Evolutionary conservation across 2,113 vertebrate genomes (phyloP).

Genomic region (Carassius carassius): DNA sequence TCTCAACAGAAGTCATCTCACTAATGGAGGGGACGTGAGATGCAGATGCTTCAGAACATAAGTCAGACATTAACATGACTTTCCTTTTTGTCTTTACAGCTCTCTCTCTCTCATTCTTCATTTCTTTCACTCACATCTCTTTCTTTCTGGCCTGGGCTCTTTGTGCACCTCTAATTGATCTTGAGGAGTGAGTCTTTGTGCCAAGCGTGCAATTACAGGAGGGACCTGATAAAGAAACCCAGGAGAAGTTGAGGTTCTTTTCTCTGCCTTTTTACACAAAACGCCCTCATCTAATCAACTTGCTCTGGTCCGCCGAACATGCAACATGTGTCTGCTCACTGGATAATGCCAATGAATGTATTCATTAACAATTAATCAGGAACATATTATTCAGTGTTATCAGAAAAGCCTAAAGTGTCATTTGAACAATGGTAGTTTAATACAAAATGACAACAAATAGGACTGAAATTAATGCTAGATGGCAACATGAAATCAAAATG

Average conservation of each 20-base stretch:
- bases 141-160: constrained; percentile 60
- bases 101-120: constrained; percentile 54
- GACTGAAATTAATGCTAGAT: not conserved
- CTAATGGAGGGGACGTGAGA: constrained; percentile 68
- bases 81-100: constrained; percentile 65
- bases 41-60: constrained; percentile 67
- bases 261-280: constrained; percentile 12
- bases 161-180: constrained; percentile 76
- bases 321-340: constrained; percentile 11
- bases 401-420: constrained; percentile 7
- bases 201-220: constrained; percentile 69
- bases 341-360: constrained; percentile 5
- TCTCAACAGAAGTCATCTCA: constrained; percentile 10
- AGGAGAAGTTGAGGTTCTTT: constrained; percentile 35
- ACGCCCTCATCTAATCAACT: constrained; percentile 4
- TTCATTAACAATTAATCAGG: constrained; percentile 20
- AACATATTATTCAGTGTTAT: constrained; percentile 8
- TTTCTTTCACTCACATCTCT: constrained; percentile 46
- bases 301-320: not conserved
- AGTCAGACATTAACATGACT: constrained; percentile 54
- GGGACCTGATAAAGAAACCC: constrained; percentile 62
- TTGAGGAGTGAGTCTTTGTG: constrained; percentile 66
- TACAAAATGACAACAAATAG: not conserved
- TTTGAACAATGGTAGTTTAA: constrained; percentile 15
- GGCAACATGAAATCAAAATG: constrained; percentile 6